Conservation (phyloP, 1,140 invertebrate genomes). For the Calycopis cecrops region DNA sequence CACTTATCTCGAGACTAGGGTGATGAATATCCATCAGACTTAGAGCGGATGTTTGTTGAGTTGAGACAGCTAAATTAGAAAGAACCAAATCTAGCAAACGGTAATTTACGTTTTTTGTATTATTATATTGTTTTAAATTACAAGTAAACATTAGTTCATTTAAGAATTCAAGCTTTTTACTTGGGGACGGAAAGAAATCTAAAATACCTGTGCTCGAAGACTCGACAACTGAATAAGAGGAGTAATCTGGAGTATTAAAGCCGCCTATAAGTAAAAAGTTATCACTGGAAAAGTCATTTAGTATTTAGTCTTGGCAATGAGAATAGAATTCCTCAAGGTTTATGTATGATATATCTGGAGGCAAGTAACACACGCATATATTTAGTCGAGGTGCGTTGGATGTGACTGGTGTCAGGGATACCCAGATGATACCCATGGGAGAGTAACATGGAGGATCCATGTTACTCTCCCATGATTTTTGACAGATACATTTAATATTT, state of each 20-base stretch:
- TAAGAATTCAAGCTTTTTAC: neutral
- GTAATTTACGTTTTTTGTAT: no score
- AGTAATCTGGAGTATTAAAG: neutral
- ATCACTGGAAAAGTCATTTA: neutral
- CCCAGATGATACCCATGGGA: slow-evolving; percentile 2
- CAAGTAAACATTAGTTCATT: neutral
- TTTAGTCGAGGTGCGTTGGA: neutral
- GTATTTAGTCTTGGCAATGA: neutral
- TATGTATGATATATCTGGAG: neutral
- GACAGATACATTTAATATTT: neutral
- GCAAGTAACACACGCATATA: slow-evolving; percentile 8
- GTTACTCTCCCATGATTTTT: slow-evolving; percentile 3
- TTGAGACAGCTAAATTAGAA: no score
- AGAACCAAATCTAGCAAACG: no score
- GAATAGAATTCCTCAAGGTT: slow-evolving; percentile 1
- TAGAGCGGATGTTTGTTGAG: no score
- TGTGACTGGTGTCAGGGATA: neutral
- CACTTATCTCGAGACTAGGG: no score
- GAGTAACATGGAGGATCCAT: no score
- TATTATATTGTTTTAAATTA: no score
- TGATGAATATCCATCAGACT: no score
- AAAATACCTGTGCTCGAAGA: no score
- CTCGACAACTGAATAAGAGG: neutral
- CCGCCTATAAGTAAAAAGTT: neutral
- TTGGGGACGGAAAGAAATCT: neutral